Percentiles rank a stretch among this genome's conserved stretches.
Conservation (phyloP, 2,888 invertebrate species). For the Dolomedes plantarius region DNA sequence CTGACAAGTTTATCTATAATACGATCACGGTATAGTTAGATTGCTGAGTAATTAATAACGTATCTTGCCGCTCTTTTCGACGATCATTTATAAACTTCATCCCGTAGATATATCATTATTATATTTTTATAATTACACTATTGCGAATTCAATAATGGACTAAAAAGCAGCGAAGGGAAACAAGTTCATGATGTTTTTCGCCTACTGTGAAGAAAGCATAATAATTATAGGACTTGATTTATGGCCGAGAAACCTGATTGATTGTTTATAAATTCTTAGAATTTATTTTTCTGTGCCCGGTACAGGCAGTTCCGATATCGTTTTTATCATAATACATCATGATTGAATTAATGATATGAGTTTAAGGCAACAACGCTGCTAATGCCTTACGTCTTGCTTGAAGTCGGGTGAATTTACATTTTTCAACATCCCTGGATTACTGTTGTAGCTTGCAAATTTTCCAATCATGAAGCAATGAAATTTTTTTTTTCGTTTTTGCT, state of each 20-base stretch:
- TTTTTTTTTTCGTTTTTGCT: too few relatives aligned
- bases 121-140: constrained; percentile 43
- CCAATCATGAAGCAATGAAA: too few relatives aligned
- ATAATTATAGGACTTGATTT: constrained; percentile 22
- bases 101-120: constrained; percentile 26
- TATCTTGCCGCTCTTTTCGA: neutral
- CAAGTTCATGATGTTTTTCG: constrained; percentile 25
- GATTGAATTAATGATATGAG: neutral
- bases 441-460: too few relatives aligned
- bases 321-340: constrained; percentile 2
- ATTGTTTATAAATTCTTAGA: neutral
- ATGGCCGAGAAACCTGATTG: neutral
- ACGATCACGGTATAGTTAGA: constrained; percentile 36
- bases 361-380: neutral
- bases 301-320: neutral
- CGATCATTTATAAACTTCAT: constrained; percentile 39
- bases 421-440: too few relatives aligned
- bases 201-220: constrained; percentile 27
- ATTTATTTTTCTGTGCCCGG: neutral
- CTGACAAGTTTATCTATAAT: constrained; percentile 59
- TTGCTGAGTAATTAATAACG: constrained; percentile 53
- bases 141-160: neutral
- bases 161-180: neutral
- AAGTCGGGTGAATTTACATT: too few relatives aligned
- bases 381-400: neutral